A percentile compares a stretch with the other conserved stretches of the same genome.
Evolutionary conservation across 2,888 invertebrate species (phyloP).

Genomic region (Mayetiola destructor): DNA sequence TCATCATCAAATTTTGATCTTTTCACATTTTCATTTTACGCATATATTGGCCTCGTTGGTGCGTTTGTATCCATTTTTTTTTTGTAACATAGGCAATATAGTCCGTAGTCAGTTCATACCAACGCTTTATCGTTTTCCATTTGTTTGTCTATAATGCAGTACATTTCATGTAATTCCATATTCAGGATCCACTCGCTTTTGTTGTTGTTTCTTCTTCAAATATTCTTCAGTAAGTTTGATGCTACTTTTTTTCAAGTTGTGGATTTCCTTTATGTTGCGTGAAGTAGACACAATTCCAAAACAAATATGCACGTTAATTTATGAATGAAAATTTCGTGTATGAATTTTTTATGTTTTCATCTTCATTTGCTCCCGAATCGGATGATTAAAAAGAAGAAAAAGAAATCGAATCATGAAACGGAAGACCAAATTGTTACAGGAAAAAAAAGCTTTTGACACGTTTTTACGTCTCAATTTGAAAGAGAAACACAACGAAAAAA

Average conservation of each 20-base stretch:
- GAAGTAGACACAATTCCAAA: not conserved
- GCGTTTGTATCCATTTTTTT: too few relatives aligned
- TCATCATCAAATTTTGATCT: too few relatives aligned
- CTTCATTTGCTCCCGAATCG: not conserved
- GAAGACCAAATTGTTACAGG: not conserved
- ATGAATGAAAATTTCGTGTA: conserved; percentile 11
- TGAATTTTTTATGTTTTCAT: conserved; percentile 5
- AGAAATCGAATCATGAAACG: not conserved
- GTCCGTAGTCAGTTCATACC: not conserved
- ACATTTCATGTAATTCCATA: too few relatives aligned
- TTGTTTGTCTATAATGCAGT: too few relatives aligned
- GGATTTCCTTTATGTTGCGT: not conserved
- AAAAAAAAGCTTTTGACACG: too few relatives aligned
- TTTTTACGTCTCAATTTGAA: too few relatives aligned
- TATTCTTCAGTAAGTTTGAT: not conserved
- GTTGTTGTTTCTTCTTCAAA: not conserved
- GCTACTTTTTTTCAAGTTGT: not conserved
- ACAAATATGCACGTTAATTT: conserved; percentile 8
- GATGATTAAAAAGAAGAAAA: not conserved
- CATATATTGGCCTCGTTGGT: too few relatives aligned
- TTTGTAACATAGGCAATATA: not conserved
- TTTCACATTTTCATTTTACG: conserved; percentile 1
- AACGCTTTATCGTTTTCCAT: too few relatives aligned
- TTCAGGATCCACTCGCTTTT: not conserved
- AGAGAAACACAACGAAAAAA: not conserved